Evolutionary conservation across 2,797 vertebrate genomes (phyloP).

Genomic region (Hapalemur alaotrensis): DNA sequence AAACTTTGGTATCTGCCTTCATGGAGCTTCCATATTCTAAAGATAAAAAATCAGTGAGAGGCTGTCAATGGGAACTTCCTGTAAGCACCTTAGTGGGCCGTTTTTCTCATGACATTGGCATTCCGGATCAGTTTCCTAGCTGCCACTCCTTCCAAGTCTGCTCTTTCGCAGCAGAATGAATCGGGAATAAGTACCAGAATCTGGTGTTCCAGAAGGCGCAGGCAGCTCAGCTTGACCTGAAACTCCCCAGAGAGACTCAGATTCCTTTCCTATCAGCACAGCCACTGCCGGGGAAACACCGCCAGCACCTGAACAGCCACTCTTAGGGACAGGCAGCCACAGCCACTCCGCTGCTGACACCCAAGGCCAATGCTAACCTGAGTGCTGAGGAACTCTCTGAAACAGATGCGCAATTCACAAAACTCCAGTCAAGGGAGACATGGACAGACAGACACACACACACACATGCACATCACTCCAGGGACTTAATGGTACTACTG

Average conservation of each 20-base stretch:
- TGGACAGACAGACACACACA: not conserved
- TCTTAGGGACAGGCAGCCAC: not conserved
- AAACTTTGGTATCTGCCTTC: not conserved
- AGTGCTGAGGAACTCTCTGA: slow-evolving; percentile 7
- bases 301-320: not conserved
- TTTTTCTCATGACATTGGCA: not conserved
- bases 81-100: not conserved
- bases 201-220: not conserved
- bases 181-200: not conserved
- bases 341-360: not conserved
- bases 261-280: slow-evolving; percentile 11
- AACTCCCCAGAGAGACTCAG: slow-evolving; percentile 11
- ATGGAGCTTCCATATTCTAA: not conserved
- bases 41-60: not conserved
- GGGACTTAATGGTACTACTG: not conserved
- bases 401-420: not conserved
- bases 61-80: not conserved
- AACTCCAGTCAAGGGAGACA: slow-evolving; percentile 44
- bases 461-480: too few species aligned
- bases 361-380: slow-evolving; percentile 24
- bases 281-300: not conserved
- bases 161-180: not conserved
- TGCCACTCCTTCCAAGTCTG: not conserved
- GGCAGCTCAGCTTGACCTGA: not conserved
- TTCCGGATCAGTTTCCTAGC: not conserved